phyloP scores from a whole-genome alignment of 2,113 vertebrate species.

The Xerus inauris region DNA sequence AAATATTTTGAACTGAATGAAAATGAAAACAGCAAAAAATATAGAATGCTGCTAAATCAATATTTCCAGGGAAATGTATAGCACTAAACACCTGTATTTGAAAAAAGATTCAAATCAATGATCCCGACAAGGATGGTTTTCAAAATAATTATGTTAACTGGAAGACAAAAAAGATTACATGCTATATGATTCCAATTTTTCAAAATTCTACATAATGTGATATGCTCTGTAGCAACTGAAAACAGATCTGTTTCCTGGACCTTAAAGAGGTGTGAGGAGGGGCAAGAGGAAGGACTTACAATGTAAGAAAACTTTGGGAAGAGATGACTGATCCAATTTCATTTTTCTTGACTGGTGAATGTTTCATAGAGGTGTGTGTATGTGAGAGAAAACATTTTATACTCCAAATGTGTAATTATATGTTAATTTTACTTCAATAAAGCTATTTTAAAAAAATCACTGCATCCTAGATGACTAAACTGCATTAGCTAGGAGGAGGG shows the following conservation, averaged over 20 bases:
- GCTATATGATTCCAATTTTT: not conserved
- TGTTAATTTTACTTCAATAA: not conserved
- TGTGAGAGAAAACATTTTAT: not conserved
- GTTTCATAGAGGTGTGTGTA: not conserved
- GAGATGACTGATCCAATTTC: not conserved
- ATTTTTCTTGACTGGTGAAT: not conserved
- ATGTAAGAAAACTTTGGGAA: not conserved
- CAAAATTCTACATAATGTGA: not conserved
- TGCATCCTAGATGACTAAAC: not conserved
- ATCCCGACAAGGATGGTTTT: not conserved
- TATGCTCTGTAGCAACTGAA: not conserved
- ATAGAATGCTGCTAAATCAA: not conserved
- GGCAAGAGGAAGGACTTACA: not conserved
- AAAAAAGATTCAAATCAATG: not conserved
- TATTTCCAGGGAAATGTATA: not conserved
- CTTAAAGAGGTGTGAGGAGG: rapidly evolving
- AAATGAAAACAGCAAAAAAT: not conserved
- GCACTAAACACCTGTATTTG: not conserved
- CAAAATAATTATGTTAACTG: not conserved
- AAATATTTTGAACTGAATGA: not conserved
- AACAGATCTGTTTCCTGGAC: not conserved
- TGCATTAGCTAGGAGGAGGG: no score
- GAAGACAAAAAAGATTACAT: not conserved
- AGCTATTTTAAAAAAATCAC: not conserved
- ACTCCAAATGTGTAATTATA: not conserved